Conservation (phyloP, 1,140 invertebrate genomes). For the Orchestia grillus region DNA sequence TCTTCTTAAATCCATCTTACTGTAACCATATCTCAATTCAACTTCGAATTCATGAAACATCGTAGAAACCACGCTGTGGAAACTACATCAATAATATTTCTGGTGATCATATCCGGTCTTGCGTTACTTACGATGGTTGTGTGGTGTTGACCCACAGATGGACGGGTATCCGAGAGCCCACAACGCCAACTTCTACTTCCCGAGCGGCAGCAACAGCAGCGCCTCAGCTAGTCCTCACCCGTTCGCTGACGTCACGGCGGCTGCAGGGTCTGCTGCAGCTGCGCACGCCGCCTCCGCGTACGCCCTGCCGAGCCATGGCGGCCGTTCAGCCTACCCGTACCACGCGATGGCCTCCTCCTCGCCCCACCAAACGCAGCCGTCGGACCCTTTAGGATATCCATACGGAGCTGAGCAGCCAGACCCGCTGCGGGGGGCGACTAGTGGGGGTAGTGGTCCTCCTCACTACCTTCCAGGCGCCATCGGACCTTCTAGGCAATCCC, state of each 20-base stretch:
- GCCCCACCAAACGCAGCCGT: background rate
- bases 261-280: background rate
- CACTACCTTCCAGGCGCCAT: background rate
- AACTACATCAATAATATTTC: background rate
- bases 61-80: background rate
- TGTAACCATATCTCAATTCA: background rate
- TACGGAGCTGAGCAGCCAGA: background rate
- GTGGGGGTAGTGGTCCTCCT: background rate
- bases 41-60: background rate
- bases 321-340: background rate
- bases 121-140: background rate
- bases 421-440: background rate
- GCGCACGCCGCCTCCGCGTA: background rate
- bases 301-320: background rate
- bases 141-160: background rate
- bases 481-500: background rate
- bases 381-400: background rate
- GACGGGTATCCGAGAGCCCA: slow-evolving; percentile 2
- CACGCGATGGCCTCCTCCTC: background rate
- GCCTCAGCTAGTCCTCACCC: background rate
- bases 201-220: slow-evolving; percentile 26
- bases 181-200: background rate
- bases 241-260: background rate
- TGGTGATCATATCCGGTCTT: background rate
- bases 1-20: background rate